Conservation (phyloP, 2,797 vertebrate species). For the Euphonia xanthogaster region DNA sequence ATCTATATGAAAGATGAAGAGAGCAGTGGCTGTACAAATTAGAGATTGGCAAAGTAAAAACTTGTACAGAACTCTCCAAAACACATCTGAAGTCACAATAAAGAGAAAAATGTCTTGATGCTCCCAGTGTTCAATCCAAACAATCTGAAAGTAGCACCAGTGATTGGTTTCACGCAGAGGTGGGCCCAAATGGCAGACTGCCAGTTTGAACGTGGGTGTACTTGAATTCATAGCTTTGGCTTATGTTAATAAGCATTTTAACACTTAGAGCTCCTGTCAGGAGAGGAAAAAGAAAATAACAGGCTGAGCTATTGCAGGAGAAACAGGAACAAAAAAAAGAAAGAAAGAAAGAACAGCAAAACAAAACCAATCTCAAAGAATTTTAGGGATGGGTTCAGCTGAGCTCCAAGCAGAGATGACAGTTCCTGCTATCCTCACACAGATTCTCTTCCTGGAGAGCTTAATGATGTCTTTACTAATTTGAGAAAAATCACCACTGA, state of each 20-base stretch:
- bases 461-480: not conserved
- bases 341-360: not conserved
- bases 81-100: not conserved
- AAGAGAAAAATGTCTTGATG: not conserved
- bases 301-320: not conserved
- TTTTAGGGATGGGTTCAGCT: not conserved
- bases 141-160: not conserved
- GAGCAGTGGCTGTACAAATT: not conserved
- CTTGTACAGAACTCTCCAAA: not conserved
- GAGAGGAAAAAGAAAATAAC: not conserved
- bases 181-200: not conserved
- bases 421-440: not conserved
- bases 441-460: not conserved
- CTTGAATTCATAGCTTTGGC: not conserved
- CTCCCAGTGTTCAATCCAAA: not conserved
- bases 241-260: constrained; percentile 9
- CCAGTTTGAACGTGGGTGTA: not conserved
- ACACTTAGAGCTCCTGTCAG: not conserved
- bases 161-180: not conserved
- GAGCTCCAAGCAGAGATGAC: not conserved
- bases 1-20: not conserved
- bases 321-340: not conserved
- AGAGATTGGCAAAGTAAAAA: not conserved
- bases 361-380: not conserved
- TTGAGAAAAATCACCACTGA: not conserved